These are phyloP conservation scores for Caenorhabditis japonica DNA, from an alignment of 2,888 invertebrate genomes.

Conservation along the genomic window DNA sequence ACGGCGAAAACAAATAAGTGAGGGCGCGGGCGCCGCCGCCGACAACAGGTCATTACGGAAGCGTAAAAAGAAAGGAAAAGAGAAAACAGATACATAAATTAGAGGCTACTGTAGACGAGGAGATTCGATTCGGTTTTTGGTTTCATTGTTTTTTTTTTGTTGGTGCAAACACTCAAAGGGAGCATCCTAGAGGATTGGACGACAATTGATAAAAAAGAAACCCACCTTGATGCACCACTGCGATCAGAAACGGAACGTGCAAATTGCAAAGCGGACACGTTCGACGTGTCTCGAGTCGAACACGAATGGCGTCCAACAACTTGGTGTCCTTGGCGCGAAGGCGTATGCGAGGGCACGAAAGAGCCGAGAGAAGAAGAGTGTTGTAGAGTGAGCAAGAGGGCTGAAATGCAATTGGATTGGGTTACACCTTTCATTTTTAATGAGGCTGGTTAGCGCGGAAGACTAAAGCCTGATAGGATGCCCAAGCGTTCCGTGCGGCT, in stretches of 20 bases:
- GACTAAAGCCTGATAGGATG: too few relatives aligned
- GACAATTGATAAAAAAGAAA: background rate
- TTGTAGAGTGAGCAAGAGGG: constrained; percentile 60
- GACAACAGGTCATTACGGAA: constrained; percentile 6
- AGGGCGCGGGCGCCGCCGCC: constrained; percentile 4
- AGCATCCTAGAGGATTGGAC: background rate
- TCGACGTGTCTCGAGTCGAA: constrained; percentile 41
- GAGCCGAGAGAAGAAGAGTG: constrained; percentile 51
- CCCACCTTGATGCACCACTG: constrained; percentile 59
- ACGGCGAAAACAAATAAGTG: constrained; percentile 35
- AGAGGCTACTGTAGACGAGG: too few relatives aligned
- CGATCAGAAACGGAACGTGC: constrained; percentile 61
- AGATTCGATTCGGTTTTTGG: background rate
- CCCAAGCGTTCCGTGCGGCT: too few relatives aligned
- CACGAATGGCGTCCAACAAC: constrained; percentile 35
- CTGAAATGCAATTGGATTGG: too few relatives aligned
- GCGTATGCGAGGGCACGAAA: constrained; percentile 48
- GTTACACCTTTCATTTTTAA: too few relatives aligned
- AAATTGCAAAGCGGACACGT: constrained; percentile 58
- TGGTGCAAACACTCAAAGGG: background rate
- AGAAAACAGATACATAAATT: too few relatives aligned
- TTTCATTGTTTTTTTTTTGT: background rate
- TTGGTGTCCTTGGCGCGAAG: constrained; percentile 51
- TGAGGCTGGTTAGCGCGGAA: constrained; percentile 1
- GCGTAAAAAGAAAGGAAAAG: background rate